Conservation (phyloP, 2,113 vertebrate species). For the Anhinga anhinga region DNA sequence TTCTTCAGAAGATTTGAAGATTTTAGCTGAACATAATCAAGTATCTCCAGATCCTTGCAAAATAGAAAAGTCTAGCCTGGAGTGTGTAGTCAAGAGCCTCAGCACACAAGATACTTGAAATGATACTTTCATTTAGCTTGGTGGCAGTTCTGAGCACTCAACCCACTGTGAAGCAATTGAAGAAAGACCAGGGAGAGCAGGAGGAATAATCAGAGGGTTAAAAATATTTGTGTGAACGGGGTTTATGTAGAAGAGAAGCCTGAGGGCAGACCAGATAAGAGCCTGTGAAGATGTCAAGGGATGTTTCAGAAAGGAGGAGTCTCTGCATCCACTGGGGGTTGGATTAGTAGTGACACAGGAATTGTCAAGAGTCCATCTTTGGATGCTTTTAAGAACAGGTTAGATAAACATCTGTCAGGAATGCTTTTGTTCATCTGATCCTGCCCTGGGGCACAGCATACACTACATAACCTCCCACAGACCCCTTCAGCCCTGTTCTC, state of each 20-base stretch:
- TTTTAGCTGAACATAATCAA: background rate
- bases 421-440: background rate
- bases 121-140: background rate
- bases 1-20: background rate
- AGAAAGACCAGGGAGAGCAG: background rate
- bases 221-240: background rate
- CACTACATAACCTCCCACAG: background rate
- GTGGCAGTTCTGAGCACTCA: background rate
- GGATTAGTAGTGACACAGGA: background rate
- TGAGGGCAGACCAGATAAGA: background rate
- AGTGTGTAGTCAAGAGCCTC: background rate
- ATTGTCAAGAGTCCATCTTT: background rate
- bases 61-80: background rate
- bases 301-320: background rate
- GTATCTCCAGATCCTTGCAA: background rate
- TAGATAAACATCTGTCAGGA: conserved; percentile 21
- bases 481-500: background rate
- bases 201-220: background rate
- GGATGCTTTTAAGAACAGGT: background rate
- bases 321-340: background rate
- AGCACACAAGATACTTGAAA: background rate
- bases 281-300: background rate
- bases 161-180: background rate
- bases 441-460: background rate
- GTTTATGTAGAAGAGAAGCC: background rate